Conservation (phyloP, 2,113 vertebrate genomes). For the Notothenia rossii region DNA sequence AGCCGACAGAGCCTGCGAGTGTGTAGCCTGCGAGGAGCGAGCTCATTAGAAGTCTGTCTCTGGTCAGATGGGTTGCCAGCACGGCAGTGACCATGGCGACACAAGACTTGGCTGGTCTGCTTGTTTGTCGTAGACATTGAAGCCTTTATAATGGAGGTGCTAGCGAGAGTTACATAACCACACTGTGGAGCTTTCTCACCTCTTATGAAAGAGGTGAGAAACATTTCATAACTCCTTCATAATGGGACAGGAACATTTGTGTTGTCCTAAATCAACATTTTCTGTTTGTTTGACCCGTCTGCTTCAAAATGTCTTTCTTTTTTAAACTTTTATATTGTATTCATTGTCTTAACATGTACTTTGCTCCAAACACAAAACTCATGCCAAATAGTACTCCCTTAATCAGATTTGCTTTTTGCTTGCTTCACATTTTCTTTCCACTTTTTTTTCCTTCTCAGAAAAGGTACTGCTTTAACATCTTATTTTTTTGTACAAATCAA, state of each 20-base stretch:
- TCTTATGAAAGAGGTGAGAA: conserved; percentile 43
- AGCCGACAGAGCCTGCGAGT: not conserved
- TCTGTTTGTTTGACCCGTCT: not conserved
- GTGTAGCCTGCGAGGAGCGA: conserved; percentile 48
- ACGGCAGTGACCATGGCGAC: conserved; percentile 62
- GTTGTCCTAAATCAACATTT: not conserved
- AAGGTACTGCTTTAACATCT: not conserved
- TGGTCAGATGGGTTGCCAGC: conserved; percentile 53
- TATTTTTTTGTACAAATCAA: conserved; percentile 9
- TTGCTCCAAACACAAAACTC: no score
- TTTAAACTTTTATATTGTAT: no score
- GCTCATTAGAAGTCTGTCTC: conserved; percentile 62
- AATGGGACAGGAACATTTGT: conserved; percentile 24
- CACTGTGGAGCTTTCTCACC: conserved; percentile 34
- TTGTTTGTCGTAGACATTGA: conserved; percentile 39
- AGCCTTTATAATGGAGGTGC: conserved; percentile 52
- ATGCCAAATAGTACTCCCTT: no score
- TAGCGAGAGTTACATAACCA: conserved; percentile 45
- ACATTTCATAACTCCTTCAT: conserved; percentile 32
- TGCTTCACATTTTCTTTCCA: not conserved
- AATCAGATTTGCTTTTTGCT: no score
- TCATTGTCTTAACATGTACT: no score
- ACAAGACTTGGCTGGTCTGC: conserved; percentile 46
- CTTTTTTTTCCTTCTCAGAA: not conserved
- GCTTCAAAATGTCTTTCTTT: not conserved